Evolutionary conservation across 2,113 vertebrate species (phyloP), one percentile per base, ranked within the genome.

Genomic region (Formicarius rufipectus): DNA sequence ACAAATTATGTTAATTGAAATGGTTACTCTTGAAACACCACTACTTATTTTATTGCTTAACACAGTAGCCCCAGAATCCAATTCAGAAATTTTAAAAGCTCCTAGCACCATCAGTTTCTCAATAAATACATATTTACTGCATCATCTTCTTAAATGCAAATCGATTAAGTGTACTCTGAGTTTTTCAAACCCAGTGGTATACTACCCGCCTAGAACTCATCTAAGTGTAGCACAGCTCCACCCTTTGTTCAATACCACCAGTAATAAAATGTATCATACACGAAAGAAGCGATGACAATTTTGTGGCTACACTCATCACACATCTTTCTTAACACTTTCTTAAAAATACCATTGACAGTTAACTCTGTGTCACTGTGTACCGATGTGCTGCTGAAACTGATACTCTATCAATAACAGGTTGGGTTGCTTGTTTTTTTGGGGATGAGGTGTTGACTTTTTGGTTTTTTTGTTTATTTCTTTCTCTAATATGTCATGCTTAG

Each of bases 11-110:
- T 40, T 56, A 77, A 95, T 14, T 72, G 58, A 56, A 78, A 40
- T 39, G 21, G 39, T 55, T 91, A 60, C 60, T 78, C 85, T 77
- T 79, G 50, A 67, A 79, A 72, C 24, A 76, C 31, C 64, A 56
- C 72, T 88, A 83, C 47, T 74, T 78, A 72, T 22, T 92, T 91
- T 30, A 37, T 6, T 40, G 14, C 14, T 42, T 86, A 73, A 92
- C 31, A 92, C 72, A 87, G 72, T 69, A 91, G 69, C n/a, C 40
- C 24, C 37, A 92, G 77, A 96, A 95, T 39, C 74, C 37, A 59
- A 66, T 86, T 76, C 52, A 53, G 71, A 75, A 78, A 25, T 76
- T 80, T 77, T 95, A 86, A 89, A 96, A 95, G 27, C 75, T 90
- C 76, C 64, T 75, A 60, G 75, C 44, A 88, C 62, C 55, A 64